phyloP scores from a whole-genome alignment of 2,888 invertebrate genomes.

The Ochropleura plecta region DNA sequence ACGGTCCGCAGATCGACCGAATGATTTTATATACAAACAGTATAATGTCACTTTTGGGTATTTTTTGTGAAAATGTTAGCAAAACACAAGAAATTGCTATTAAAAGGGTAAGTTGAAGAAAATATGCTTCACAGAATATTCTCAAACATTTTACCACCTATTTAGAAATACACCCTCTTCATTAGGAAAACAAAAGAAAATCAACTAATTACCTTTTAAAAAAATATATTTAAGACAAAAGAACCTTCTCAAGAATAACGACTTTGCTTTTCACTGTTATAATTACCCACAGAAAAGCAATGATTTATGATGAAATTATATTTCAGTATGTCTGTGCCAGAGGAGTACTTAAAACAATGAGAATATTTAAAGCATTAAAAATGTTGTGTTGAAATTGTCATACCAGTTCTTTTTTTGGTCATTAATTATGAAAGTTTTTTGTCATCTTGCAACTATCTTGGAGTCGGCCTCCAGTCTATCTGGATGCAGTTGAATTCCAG shows the following conservation, averaged over 20 bases:
- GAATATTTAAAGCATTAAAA: neutral
- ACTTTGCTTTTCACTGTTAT: neutral
- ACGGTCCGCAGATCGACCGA: slow-evolving; percentile 44
- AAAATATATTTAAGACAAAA: slow-evolving; percentile 27
- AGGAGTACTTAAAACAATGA: neutral
- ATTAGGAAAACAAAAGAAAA: slow-evolving; percentile 31
- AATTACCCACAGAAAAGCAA: slow-evolving; percentile 5
- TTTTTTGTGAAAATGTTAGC: neutral
- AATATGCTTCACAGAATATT: neutral
- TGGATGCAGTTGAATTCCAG: no score
- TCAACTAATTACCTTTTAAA: slow-evolving; percentile 26
- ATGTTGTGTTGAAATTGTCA: neutral
- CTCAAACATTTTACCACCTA: neutral
- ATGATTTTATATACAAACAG: slow-evolving; percentile 44
- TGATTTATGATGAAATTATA: slow-evolving; percentile 32
- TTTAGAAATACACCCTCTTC: slow-evolving; percentile 16
- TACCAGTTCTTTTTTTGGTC: neutral
- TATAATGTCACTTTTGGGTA: slow-evolving; percentile 10
- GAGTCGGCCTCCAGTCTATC: no score
- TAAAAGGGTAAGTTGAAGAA: neutral
- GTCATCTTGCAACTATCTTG: no score
- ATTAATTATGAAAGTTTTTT: neutral
- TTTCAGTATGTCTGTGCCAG: slow-evolving; percentile 1
- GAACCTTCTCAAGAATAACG: slow-evolving; percentile 16
- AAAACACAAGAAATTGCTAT: neutral